phyloP scores from a whole-genome alignment of 2,113 vertebrate species.

The Indicator maculatus region DNA sequence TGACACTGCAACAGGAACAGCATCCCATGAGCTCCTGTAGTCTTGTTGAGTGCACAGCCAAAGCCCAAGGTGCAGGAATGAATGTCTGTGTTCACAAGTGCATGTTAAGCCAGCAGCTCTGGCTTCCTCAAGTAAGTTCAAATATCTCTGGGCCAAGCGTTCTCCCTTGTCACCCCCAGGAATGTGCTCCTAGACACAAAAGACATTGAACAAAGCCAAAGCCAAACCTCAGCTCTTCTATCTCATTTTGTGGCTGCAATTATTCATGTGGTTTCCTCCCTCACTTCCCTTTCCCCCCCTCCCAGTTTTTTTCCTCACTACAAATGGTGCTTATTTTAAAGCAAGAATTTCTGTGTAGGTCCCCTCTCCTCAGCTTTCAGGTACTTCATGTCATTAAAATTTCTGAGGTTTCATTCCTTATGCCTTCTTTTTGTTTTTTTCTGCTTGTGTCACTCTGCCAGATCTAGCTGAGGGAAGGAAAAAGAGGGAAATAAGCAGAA shows the following conservation, averaged over 20 bases:
- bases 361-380: not conserved
- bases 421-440: not conserved
- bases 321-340: not conserved
- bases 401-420: not conserved
- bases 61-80: not conserved
- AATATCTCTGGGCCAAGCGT: not conserved
- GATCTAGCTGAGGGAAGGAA: not conserved
- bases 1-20: not conserved
- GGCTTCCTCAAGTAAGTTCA: not conserved
- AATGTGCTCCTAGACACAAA: not conserved
- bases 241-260: slow-evolving; percentile 1
- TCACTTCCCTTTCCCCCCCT: no score
- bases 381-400: not conserved
- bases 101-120: not conserved
- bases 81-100: not conserved
- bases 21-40: not conserved
- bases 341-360: not conserved
- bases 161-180: not conserved
- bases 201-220: slow-evolving; percentile 21
- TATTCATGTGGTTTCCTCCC: not conserved
- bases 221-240: slow-evolving; percentile 31
- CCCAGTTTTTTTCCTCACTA: not conserved
- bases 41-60: fast-evolving
- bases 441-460: not conserved
- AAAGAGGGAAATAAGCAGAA: not conserved